These are phyloP conservation scores for Euwallacea fornicatus DNA, from an alignment of 1,140 invertebrate species.

Conservation along the genomic window DNA sequence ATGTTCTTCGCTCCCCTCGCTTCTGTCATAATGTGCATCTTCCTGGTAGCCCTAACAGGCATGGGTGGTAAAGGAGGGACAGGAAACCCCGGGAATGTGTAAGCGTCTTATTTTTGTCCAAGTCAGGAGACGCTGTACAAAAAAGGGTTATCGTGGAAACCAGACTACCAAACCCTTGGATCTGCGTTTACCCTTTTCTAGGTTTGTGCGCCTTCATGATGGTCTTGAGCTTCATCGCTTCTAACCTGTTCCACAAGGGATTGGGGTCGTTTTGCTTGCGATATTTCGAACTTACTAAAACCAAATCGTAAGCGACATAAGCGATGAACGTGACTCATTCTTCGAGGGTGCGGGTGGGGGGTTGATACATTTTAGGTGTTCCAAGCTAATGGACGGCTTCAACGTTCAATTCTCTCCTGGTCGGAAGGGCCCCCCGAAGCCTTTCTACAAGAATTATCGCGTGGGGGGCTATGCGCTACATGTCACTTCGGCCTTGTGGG, in stretches of 20 bases:
- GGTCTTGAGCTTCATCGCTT: constrained; percentile 19
- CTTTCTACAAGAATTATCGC: constrained; percentile 20
- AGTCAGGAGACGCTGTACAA: neutral
- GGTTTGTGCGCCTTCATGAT: constrained; percentile 29
- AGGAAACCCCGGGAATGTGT: constrained; percentile 33
- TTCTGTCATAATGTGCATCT: constrained; percentile 16
- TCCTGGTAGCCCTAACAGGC: constrained; percentile 16
- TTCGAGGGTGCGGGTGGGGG: no score
- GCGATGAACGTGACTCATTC: neutral
- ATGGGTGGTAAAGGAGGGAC: constrained; percentile 28
- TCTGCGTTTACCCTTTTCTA: constrained; percentile 35
- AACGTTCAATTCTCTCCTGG: constrained; percentile 20
- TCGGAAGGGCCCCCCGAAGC: constrained; percentile 10
- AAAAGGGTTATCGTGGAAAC: neutral
- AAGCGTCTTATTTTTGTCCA: neutral
- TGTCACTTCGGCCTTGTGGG: constrained; percentile 19
- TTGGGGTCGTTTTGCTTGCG: constrained; percentile 15
- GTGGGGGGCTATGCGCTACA: constrained; percentile 9
- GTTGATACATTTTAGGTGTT: constrained; percentile 26
- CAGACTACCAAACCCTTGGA: constrained; percentile 30
- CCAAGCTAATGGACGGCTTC: constrained; percentile 12
- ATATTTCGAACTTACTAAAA: constrained; percentile 12
- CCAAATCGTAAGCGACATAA: constrained; percentile 4
- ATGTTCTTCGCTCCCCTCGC: constrained; percentile 31
- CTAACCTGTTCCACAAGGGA: constrained; percentile 20